Conservation (phyloP, 1,140 invertebrate genomes). For the Bombus waltoni region DNA sequence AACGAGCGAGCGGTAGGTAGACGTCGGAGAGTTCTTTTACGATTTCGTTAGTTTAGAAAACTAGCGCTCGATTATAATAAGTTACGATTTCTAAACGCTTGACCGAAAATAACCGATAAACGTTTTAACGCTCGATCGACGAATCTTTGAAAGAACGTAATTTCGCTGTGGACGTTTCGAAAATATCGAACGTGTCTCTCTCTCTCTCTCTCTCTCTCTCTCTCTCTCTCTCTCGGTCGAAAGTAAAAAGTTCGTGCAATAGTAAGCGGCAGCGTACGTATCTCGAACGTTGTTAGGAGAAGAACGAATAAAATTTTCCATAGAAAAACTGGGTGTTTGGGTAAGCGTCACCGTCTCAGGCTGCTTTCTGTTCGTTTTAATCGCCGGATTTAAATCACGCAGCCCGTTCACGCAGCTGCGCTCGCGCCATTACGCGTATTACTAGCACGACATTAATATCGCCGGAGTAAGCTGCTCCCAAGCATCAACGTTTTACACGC, state of each 20-base stretch:
- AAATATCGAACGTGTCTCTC: too few relatives aligned
- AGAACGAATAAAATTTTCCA: neutral
- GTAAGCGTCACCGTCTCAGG: neutral
- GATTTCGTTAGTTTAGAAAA: too few relatives aligned
- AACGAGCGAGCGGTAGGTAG: too few relatives aligned
- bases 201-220: too few relatives aligned
- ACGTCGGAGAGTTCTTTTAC: too few relatives aligned
- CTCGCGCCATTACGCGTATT: constrained; percentile 44
- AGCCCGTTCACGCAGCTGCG: constrained; percentile 17
- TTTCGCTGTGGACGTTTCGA: too few relatives aligned
- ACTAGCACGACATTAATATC: constrained; percentile 63
- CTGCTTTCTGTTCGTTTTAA: constrained; percentile 42
- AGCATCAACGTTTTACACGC: constrained; percentile 62
- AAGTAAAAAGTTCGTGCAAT: neutral
- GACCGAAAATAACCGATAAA: too few relatives aligned
- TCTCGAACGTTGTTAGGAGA: neutral
- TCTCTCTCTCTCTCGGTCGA: neutral
- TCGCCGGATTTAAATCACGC: constrained; percentile 44
- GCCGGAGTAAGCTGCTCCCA: constrained; percentile 28
- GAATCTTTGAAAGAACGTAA: too few relatives aligned
- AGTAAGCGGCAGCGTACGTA: neutral
- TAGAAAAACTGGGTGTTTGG: neutral
- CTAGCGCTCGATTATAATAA: too few relatives aligned
- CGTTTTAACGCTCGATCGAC: too few relatives aligned
- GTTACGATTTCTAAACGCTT: too few relatives aligned